phyloP scores from a whole-genome alignment of 2,797 vertebrate genomes.

The Coracias cyanogaster region DNA sequence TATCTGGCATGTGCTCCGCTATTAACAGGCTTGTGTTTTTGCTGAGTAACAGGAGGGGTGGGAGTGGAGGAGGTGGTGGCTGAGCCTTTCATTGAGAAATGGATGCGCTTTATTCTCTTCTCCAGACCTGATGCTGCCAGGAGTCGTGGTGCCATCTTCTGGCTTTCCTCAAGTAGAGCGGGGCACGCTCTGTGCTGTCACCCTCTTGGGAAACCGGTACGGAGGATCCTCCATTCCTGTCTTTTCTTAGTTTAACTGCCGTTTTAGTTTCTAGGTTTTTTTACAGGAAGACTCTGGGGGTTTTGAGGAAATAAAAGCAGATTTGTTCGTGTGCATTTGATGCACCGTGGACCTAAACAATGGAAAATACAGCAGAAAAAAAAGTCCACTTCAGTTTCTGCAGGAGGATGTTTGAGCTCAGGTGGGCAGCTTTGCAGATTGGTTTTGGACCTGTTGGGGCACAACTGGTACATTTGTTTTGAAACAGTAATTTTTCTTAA shows the following conservation, averaged over 20 bases:
- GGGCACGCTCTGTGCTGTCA: slow-evolving; percentile 88
- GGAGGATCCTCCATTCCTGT: neutral
- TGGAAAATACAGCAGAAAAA: neutral
- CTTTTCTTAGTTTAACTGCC: neutral
- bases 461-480: neutral
- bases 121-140: slow-evolving; percentile 92
- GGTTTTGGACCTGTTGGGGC: neutral
- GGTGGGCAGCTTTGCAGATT: neutral
- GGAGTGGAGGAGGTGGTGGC: neutral
- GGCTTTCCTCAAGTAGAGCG: slow-evolving; percentile 88
- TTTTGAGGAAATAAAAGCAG: neutral
- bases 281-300: neutral
- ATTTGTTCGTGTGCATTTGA: accelerated
- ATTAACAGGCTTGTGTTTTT: neutral
- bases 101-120: neutral
- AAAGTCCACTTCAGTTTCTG: neutral
- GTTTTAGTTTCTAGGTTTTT: neutral
- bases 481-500: neutral
- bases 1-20: neutral
- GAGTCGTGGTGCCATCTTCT: slow-evolving; percentile 86
- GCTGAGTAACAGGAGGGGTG: slow-evolving; percentile 28
- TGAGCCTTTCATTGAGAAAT: slow-evolving; percentile 16
- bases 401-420: neutral
- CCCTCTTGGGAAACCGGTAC: slow-evolving; percentile 89
- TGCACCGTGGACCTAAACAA: neutral